phyloP scores from a whole-genome alignment of 2,113 vertebrate genomes.

The Cyprinodon tularosa region DNA sequence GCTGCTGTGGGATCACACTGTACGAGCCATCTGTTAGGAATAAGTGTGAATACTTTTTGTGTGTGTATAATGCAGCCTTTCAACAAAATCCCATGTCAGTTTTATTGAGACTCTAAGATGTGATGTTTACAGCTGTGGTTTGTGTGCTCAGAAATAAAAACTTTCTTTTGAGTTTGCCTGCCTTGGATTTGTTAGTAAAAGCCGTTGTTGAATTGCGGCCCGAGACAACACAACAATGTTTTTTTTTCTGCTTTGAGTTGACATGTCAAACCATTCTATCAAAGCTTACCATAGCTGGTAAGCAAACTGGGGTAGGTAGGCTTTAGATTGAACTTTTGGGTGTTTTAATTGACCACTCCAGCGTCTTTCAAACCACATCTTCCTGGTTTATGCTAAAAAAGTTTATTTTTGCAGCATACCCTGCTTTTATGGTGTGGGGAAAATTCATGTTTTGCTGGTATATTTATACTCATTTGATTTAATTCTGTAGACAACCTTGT shows the following conservation, averaged over 20 bases:
- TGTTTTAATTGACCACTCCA: constrained; percentile 41
- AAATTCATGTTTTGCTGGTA: constrained; percentile 26
- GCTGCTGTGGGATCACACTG: constrained; percentile 21
- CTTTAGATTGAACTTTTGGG: constrained; percentile 39
- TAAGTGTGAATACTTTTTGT: constrained; percentile 1
- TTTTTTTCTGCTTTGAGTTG: not conserved
- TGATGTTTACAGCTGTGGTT: constrained; percentile 39
- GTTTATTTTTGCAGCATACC: constrained; percentile 39
- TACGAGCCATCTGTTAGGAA: constrained; percentile 47
- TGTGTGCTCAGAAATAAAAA: constrained; percentile 7
- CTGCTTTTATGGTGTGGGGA: constrained; percentile 28
- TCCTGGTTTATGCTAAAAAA: constrained; percentile 19
- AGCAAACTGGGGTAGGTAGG: constrained; percentile 51
- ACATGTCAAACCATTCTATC: constrained; percentile 34
- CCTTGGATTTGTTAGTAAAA: constrained; percentile 8
- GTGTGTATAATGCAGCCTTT: not conserved
- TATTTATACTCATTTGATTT: constrained; percentile 20
- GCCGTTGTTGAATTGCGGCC: constrained; percentile 30
- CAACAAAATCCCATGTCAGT: constrained; percentile 8
- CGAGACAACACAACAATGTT: constrained; percentile 34
- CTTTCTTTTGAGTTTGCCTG: constrained; percentile 15
- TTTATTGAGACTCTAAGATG: constrained; percentile 8
- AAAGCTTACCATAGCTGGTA: constrained; percentile 35
- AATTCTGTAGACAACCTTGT: constrained; percentile 17
- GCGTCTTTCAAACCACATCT: constrained; percentile 40